Evolutionary conservation across 2,888 invertebrate genomes (phyloP), one percentile per base, ranked within the genome.

Genomic region (Drosophila meridiana): DNA sequence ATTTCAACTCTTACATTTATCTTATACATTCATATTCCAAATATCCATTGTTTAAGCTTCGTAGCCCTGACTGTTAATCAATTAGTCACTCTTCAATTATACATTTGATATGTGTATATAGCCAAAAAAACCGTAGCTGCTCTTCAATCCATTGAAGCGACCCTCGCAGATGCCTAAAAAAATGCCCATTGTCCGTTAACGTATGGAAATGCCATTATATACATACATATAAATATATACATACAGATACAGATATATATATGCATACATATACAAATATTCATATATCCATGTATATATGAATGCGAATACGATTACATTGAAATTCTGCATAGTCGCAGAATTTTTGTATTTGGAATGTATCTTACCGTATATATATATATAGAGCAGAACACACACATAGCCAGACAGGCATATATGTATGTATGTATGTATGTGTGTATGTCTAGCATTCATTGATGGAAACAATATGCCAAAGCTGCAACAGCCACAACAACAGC

Each of bases 391-490:
- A 9, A 48, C 62, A 61, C 38, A 68, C 28, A 65, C 32, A 45
- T 34, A 30, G 20, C 11, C 34, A 34, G 52, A 36, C 34, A 26
- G n/a, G 2, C 32, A 32, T n/a, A n/a, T 4, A 30, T 7, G 30
- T 20, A 30, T 28, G n/a, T 20, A 20, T 9, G 14, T n/a, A 50
- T n/a, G 20, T 20, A 53, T 36, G n/a, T 20, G 43, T 20, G 20
- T 20, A 20, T 20, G 20, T 20, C 20, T 20, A 20, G 20, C 20
- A 20, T 20, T 52, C 47, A 76, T 60, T 80, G 83, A 69, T 73
- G 68, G 52, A 76, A 79, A 80, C 80, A 83, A 72, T 78, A 68
- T 69, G 81, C 68, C 65, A 65, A 56, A 34, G 55, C 66, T 76
- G 76, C 83, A 71, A 57, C 66, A 69, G 60, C 36, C 34, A 34